Base-by-base conservation (phyloP, 2,888 invertebrate species). In the Lasioglossum morio region DNA sequence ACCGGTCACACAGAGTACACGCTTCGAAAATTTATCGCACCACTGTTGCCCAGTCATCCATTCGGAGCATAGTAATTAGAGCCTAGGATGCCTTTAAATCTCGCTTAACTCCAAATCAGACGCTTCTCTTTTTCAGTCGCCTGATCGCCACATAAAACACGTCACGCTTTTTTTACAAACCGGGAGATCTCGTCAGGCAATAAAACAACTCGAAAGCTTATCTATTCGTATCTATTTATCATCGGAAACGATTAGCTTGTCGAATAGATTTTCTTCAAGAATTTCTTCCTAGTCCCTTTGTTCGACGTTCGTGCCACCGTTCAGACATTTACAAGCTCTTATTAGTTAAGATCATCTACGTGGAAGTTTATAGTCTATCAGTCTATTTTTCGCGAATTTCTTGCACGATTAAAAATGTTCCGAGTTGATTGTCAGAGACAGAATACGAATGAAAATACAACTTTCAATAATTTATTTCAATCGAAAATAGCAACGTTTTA, bases 21-120 rank as follows among this genome's bases (percentile, higher is more conserved):
- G 46, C 72, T 30, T 48, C 46, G 81, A 37, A 72, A 81, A 77
- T 57, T 70, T 77, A 72, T 77, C n/a, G 57, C 27, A 30, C 77
- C n/a, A 19, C 30, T 19, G 77, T 19, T 37, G 76, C 30, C 43
- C n/a, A 34, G 69, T 81, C 76, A 34, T 46, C 53, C 70, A n/a
- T 37, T 40, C n/a, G 10, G 40, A 23, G 70, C 70, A 37, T 23
- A 40, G 40, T 40, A 40, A 70, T 40, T 70, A 40, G 40, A 70
- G 70, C 10, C 70, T 70, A 40, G 40, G 23, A 23, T 23, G 23
- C 23, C 23, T 70, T n/a, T n/a, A n/a, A 40, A 69, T 69, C 34
- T 23, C 34, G 23, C 14, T n/a, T 0, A n/a, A 8, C 12, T n/a
- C 70, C n/a, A 40, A 40, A 40, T 70, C 14, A 37, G 19, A 70